Conservation (phyloP, 2,113 vertebrate genomes). For the Sula dactylatra region DNA sequence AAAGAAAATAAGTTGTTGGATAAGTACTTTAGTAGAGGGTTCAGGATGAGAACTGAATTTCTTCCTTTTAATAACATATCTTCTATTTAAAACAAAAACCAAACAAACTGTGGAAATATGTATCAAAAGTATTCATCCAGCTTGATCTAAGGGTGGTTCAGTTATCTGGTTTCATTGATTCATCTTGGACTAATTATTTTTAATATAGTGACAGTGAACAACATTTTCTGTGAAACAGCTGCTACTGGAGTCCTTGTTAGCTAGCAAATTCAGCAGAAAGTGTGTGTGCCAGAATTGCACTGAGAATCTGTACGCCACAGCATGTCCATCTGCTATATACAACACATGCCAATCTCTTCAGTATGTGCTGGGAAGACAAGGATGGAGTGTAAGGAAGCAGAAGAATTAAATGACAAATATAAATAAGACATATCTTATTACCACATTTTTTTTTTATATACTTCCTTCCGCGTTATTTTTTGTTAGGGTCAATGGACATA, state of each 20-base stretch:
- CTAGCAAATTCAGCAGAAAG: slow-evolving; percentile 36
- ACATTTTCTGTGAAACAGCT: neutral
- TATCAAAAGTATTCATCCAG: neutral
- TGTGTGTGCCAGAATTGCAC: neutral
- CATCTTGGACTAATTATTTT: neutral
- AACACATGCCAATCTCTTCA: slow-evolving; percentile 21
- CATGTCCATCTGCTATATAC: slow-evolving; percentile 24
- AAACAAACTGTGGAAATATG: neutral
- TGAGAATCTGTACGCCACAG: slow-evolving; percentile 1
- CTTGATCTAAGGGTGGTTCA: neutral
- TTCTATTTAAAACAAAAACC: neutral
- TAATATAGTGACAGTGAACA: neutral
- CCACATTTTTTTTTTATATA: neutral
- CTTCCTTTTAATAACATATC: neutral
- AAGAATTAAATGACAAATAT: neutral
- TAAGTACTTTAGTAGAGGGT: neutral
- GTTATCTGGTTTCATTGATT: neutral
- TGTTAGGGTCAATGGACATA: neutral
- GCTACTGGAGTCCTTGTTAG: slow-evolving; percentile 6
- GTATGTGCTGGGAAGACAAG: neutral
- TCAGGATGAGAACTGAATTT: neutral
- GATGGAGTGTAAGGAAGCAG: neutral
- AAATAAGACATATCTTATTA: neutral
- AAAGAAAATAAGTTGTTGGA: neutral
- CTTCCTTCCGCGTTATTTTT: neutral